These are phyloP conservation scores for Ganaspis brasiliensis DNA, from an alignment of 2,888 invertebrate genomes.

Conservation along the genomic window DNA sequence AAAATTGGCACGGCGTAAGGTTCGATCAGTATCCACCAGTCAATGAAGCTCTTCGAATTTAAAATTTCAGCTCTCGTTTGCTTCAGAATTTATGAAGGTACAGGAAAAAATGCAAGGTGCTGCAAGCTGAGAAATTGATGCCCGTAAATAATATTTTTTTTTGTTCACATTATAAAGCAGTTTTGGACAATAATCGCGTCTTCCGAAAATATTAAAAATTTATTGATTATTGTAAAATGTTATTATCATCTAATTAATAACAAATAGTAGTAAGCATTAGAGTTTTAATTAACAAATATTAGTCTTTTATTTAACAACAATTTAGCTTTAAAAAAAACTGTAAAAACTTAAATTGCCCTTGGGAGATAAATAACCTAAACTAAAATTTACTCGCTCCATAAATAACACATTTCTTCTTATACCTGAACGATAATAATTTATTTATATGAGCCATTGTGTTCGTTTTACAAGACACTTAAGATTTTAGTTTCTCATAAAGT, in stretches of 20 bases:
- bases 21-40: slow-evolving; percentile 31
- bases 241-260: too few relatives aligned
- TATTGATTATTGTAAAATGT: too few relatives aligned
- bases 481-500: background rate
- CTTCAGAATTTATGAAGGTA: slow-evolving; percentile 13
- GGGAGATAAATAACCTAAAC: too few relatives aligned
- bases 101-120: slow-evolving; percentile 11
- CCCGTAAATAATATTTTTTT: slow-evolving; percentile 8
- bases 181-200: too few relatives aligned
- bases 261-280: too few relatives aligned
- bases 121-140: slow-evolving; percentile 5
- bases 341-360: too few relatives aligned
- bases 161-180: too few relatives aligned
- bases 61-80: slow-evolving; percentile 34
- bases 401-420: too few relatives aligned
- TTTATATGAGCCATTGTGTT: slow-evolving; percentile 1
- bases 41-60: slow-evolving; percentile 40
- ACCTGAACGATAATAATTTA: background rate
- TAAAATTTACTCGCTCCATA: too few relatives aligned
- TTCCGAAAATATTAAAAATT: background rate
- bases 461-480: background rate
- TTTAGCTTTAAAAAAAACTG: too few relatives aligned
- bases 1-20: slow-evolving; percentile 67
- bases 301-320: too few relatives aligned
- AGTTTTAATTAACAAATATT: too few relatives aligned